Evolutionary conservation across 30 jellyfish, hydroid and myxozoan genomes (phyloP).

Genomic region (Euphysa ruthae): DNA sequence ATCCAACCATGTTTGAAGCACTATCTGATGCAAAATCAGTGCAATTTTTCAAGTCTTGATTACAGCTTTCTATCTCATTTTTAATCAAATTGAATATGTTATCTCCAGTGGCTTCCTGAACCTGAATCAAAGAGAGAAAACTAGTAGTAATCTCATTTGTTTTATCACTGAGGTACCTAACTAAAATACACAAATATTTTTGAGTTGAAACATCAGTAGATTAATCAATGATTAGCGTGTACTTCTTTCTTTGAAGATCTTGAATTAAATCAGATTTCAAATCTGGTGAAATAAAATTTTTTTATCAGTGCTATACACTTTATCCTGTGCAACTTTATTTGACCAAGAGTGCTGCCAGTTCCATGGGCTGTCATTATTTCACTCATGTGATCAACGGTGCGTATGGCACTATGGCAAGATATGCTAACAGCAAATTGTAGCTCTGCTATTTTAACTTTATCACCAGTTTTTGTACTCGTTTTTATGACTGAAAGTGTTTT

Average conservation of each 20-base stretch:
- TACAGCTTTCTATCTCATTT: not conserved
- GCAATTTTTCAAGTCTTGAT: not conserved
- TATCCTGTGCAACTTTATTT: conserved; percentile 37
- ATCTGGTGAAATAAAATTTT: conserved; percentile 35
- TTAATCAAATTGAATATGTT: not conserved
- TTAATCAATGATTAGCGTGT: not conserved
- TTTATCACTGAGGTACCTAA: conserved; percentile 37
- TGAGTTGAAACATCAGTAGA: conserved; percentile 17
- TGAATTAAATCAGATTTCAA: conserved; percentile 27
- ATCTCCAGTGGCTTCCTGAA: conserved; percentile 1
- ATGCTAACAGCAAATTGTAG: conserved; percentile 32
- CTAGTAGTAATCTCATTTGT: conserved; percentile 19
- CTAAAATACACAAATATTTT: conserved; percentile 17
- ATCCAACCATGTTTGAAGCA: conserved; percentile 57
- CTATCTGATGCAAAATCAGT: conserved; percentile 30
- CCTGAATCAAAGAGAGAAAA: conserved; percentile 33
- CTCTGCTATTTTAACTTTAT: conserved; percentile 27
- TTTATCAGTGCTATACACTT: conserved; percentile 29
- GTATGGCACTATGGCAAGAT: conserved; percentile 45
- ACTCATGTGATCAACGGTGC: conserved; percentile 46
- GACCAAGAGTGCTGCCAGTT: conserved; percentile 36
- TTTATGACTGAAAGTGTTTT: conserved; percentile 16
- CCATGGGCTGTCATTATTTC: conserved; percentile 33
- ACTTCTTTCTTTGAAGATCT: conserved; percentile 27
- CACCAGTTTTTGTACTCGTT: conserved; percentile 14